Percentiles rank a stretch among this genome's conserved stretches.
Evolutionary conservation across 1,140 invertebrate species (phyloP).

Genomic region (Trichonephila clavipes): DNA sequence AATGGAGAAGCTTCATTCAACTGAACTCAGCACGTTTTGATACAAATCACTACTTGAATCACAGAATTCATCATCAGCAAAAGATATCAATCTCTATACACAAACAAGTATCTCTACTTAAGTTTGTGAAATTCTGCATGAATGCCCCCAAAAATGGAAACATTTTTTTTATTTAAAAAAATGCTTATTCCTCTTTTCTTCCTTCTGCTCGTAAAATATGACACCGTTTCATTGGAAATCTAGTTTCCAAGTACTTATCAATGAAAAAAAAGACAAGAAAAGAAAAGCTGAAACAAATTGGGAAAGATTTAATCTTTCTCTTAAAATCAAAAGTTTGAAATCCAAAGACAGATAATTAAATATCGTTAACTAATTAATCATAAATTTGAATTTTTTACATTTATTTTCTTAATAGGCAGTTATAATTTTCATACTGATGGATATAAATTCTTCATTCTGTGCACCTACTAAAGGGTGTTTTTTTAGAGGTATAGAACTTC

Average conservation of each 20-base stretch:
- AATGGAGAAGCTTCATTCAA: not conserved
- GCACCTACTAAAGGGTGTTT: too few relatives aligned
- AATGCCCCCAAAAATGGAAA: not conserved
- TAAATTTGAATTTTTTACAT: not conserved
- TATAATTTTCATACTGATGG: not conserved
- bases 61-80: not conserved
- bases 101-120: constrained; percentile 24
- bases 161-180: not conserved
- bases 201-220: not conserved
- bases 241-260: not conserved
- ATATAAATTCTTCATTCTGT: not conserved
- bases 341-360: not conserved
- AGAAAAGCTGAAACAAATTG: not conserved
- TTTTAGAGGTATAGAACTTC: too few relatives aligned
- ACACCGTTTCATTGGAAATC: not conserved
- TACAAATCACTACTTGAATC: not conserved
- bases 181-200: not conserved
- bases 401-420: not conserved
- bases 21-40: not conserved
- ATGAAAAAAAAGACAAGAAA: not conserved
- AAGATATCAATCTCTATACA: constrained; percentile 7
- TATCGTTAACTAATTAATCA: not conserved
- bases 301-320: not conserved
- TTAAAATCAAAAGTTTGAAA: not conserved
- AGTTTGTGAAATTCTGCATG: not conserved